Percentiles rank a stretch among this genome's conserved stretches.
phyloP scores from a whole-genome alignment of 2,888 invertebrate species.

The Harpagoxenus sublaevis region DNA sequence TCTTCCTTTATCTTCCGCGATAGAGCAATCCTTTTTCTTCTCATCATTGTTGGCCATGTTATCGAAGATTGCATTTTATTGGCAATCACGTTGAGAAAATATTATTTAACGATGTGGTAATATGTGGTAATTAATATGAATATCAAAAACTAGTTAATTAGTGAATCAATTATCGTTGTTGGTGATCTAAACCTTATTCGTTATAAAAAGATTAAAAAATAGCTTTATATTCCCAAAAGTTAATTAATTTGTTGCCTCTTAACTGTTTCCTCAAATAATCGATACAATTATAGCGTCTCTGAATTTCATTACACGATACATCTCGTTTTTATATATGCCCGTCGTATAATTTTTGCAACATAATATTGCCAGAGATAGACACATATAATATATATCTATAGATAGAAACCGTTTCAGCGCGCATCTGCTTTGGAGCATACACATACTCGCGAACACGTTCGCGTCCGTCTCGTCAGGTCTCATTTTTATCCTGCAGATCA shows the following conservation, averaged over 20 bases:
- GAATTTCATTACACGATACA: slow-evolving; percentile 10
- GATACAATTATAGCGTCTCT: neutral
- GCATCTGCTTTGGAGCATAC: neutral
- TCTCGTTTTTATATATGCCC: neutral
- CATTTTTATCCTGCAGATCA: slow-evolving; percentile 18
- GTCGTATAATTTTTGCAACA: slow-evolving; percentile 10
- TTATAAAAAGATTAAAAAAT: neutral
- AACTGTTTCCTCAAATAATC: neutral
- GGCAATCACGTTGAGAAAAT: neutral
- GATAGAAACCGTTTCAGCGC: neutral
- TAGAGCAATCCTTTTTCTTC: neutral
- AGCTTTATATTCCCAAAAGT: neutral
- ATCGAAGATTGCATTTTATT: neutral
- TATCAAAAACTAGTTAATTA: neutral
- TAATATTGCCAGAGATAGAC: neutral
- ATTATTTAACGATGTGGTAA: neutral
- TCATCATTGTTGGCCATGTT: neutral
- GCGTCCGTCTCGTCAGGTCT: slow-evolving; percentile 10
- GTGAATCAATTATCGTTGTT: neutral
- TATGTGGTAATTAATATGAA: neutral
- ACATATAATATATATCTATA: too few relatives aligned
- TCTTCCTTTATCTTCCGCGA: slow-evolving; percentile 27
- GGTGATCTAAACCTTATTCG: neutral
- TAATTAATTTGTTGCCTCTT: neutral
- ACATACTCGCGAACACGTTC: neutral